Evolutionary conservation across 2,113 vertebrate genomes (phyloP).

Genomic region (Oxyruncus cristatus): DNA sequence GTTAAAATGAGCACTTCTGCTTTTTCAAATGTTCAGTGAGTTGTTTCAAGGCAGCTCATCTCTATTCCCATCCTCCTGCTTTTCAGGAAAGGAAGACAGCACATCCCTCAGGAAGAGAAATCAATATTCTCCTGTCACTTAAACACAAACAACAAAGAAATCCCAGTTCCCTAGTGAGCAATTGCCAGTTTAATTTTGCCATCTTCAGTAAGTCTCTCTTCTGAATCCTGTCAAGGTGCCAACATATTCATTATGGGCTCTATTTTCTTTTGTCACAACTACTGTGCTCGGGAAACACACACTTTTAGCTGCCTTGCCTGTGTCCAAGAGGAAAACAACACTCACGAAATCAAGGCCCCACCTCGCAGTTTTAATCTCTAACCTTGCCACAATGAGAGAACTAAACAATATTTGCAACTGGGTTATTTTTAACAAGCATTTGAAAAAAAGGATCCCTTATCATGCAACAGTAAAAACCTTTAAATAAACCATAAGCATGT

Average conservation of each 20-base stretch:
- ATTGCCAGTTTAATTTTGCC: slow-evolving; percentile 2
- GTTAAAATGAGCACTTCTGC: neutral
- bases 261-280: slow-evolving; percentile 10
- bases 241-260: slow-evolving; percentile 8
- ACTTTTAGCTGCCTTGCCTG: neutral
- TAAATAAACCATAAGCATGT: neutral
- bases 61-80: neutral
- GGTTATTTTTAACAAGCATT: neutral
- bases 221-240: neutral
- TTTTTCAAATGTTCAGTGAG: neutral
- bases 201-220: neutral
- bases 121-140: slow-evolving; percentile 33
- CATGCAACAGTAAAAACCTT: neutral
- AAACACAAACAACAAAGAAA: slow-evolving; percentile 31
- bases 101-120: slow-evolving; percentile 23
- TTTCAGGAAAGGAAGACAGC: slow-evolving; percentile 30
- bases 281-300: neutral
- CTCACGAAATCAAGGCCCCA: neutral
- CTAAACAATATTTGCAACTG: neutral
- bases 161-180: neutral
- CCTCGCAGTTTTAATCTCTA: neutral
- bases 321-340: neutral
- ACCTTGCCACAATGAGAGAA: neutral
- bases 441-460: neutral
- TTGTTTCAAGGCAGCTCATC: neutral